These are phyloP conservation scores for Meriones psammophilus DNA, from an alignment of 2,797 vertebrate species.

Conservation along the genomic window DNA sequence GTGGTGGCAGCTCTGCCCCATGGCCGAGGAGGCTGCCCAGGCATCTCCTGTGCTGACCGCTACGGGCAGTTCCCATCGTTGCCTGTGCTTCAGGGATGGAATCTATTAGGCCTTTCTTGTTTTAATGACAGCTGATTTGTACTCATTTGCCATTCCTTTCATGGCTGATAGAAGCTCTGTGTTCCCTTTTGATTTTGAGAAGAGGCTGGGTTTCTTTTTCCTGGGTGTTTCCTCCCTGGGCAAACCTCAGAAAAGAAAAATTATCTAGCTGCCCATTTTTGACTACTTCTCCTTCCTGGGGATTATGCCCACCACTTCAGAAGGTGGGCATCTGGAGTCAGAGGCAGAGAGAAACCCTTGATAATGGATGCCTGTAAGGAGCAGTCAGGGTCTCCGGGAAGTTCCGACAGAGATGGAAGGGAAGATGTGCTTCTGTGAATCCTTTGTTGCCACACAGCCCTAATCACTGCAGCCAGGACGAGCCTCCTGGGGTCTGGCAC, in stretches of 20 bases:
- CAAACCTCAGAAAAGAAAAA: neutral
- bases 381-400: neutral
- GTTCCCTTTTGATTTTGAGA: slow-evolving; percentile 75
- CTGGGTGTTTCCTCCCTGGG: neutral
- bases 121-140: slow-evolving; percentile 67
- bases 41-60: neutral
- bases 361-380: no score
- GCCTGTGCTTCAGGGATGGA: neutral
- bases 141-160: slow-evolving; percentile 72
- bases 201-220: slow-evolving; percentile 30
- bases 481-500: accelerated
- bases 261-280: neutral
- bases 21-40: neutral
- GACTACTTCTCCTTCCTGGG: neutral
- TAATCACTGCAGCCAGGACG: neutral
- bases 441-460: neutral
- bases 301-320: neutral
- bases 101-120: neutral
- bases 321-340: neutral
- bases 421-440: neutral
- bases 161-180: slow-evolving; percentile 44
- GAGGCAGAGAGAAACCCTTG: neutral
- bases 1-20: accelerated
- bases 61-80: neutral
- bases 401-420: neutral